Evolutionary conservation across 2,888 invertebrate genomes (phyloP).

Genomic region (Nymphalis c-album): DNA sequence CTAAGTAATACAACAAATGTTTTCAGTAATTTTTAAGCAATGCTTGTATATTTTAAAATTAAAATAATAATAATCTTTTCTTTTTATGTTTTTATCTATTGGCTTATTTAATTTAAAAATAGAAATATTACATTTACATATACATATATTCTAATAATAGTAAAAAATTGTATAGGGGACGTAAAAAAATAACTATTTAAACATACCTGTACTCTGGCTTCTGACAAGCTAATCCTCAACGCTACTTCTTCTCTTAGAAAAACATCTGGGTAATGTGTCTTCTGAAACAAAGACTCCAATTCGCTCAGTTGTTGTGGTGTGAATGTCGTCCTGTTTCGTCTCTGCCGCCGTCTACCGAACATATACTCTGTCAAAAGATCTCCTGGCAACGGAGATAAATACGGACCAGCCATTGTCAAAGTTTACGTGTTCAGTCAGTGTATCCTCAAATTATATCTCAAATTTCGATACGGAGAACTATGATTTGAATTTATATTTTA

Average conservation of each 20-base stretch:
- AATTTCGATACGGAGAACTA: background rate
- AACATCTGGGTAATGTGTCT: conserved; percentile 97
- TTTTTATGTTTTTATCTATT: no score
- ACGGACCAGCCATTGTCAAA: conserved; percentile 89
- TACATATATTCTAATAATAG: no score
- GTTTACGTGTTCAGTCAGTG: conserved; percentile 9
- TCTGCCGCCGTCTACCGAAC: conserved; percentile 93
- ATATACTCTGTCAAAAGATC: conserved; percentile 95
- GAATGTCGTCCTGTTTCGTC: conserved; percentile 95
- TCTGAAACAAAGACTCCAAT: conserved; percentile 94
- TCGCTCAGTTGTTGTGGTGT: conserved; percentile 96
- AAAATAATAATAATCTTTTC: no score
- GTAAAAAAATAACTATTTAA: background rate
- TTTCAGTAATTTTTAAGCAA: no score
- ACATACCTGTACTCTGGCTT: conserved; percentile 93
- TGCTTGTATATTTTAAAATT: no score
- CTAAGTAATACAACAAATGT: no score
- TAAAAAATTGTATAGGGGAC: no score
- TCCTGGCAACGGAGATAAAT: conserved; percentile 91
- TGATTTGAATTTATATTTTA: background rate
- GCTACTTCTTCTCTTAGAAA: conserved; percentile 95
- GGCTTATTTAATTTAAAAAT: no score
- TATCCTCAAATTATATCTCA: background rate
- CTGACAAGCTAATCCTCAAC: conserved; percentile 92
- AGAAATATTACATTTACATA: no score